Base-by-base conservation (phyloP, 1,140 invertebrate genomes). In the Camponotus floridanus region DNA sequence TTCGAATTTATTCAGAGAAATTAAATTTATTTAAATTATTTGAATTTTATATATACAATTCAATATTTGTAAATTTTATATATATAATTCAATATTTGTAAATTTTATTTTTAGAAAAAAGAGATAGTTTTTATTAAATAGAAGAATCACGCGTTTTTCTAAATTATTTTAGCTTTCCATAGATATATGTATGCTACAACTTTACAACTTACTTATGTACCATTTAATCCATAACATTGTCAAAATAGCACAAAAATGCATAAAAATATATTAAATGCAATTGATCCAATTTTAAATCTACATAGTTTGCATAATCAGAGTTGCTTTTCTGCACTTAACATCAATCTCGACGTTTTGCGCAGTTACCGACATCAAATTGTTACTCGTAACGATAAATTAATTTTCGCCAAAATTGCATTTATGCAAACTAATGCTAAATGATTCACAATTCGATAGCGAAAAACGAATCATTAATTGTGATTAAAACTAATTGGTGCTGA, bases 321-420 rank as follows among this genome's bases (percentile, higher is more conserved):
- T 65, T 42, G 26, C 33, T 57, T 70, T 70, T 55, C 45, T 65
- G 39, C 61, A 64, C 26, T 70, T 80, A 57, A 55, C 76, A 80
- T 21, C 45, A 68, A 39, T 70, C 70, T 70, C 9, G 33, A 33
- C 64, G 9, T 55, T 80, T 80, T 80, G 45, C 76, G 64, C 76
- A 79, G 45, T 80, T 80, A 33, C 26, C 64, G 64, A 80, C 70
- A 70, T 70, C 62, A 55, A 55, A 68, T n/a, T 39, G n/a, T 18
- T 15, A 36, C 4, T 36, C 26, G 33, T 68, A 11, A 15, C 15
- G n/a, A 7, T 33, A 18, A 33, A 8, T 45, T 48, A 45, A 13
- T 36, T 73, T 83, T 48, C 36, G 55, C 39, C 39, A 2, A 62
- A 59, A 83, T 9, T 42, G 15, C n/a, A 33, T 59, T 70, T 33